Percentiles rank a stretch among this genome's conserved stretches.
These are phyloP conservation scores for Brachypteracias leptosomus DNA, from an alignment of 2,113 vertebrate genomes.

Conservation along the genomic window DNA sequence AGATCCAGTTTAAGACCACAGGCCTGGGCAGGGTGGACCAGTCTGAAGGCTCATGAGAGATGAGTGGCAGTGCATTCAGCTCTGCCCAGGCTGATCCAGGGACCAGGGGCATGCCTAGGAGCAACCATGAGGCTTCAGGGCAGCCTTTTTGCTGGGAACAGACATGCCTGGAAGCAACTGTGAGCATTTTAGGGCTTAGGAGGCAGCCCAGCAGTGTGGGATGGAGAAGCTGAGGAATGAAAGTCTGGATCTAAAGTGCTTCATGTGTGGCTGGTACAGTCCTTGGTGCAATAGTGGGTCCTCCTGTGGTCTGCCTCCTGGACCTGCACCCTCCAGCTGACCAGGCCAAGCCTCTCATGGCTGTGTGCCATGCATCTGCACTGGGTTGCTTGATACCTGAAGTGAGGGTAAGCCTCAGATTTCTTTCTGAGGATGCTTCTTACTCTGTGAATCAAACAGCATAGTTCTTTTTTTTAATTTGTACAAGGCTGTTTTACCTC, in stretches of 20 bases:
- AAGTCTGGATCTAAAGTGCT: not conserved
- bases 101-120: not conserved
- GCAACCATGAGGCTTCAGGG: fast-evolving
- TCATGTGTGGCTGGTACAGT: not conserved
- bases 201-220: not conserved
- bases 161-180: not conserved
- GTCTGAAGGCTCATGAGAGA: not conserved
- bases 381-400: not conserved
- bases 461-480: not conserved
- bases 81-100: not conserved
- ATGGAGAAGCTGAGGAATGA: not conserved
- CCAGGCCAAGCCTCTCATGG: fast-evolving
- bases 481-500: not conserved
- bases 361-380: fast-evolving
- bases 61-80: not conserved
- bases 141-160: fast-evolving
- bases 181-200: not conserved
- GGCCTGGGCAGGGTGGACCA: not conserved
- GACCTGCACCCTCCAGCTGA: fast-evolving
- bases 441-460: not conserved
- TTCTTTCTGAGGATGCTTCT: not conserved
- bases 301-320: not conserved
- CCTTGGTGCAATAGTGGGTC: not conserved
- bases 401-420: not conserved
- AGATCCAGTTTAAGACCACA: not conserved